Conservation (phyloP, 2,888 invertebrate species). For the Myopa testacea region DNA sequence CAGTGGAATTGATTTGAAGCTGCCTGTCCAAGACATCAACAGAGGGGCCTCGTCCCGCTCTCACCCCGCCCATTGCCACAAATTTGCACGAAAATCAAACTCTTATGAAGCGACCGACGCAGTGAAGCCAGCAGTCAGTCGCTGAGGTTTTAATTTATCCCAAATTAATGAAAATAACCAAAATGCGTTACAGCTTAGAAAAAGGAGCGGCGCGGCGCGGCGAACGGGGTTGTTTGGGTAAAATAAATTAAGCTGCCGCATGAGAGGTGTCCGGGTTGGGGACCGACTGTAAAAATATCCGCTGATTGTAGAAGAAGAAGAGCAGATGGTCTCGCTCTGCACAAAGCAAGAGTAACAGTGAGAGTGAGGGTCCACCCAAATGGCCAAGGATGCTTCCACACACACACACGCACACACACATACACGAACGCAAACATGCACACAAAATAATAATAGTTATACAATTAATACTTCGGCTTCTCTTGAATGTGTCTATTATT, state of each 20-base stretch:
- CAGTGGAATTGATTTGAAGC: slow-evolving; percentile 17
- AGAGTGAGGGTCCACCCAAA: slow-evolving; percentile 12
- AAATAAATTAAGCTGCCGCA: neutral
- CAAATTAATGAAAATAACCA: slow-evolving; percentile 65
- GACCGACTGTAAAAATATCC: slow-evolving; percentile 34
- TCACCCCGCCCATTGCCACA: neutral
- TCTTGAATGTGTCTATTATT: slow-evolving; percentile 40
- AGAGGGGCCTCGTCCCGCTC: neutral
- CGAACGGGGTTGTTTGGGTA: slow-evolving; percentile 23
- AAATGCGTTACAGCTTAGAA: slow-evolving; percentile 34
- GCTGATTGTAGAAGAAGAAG: slow-evolving; percentile 34
- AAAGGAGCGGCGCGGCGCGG: neutral
- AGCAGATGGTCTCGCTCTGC: slow-evolving; percentile 23
- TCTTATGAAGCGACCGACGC: slow-evolving; percentile 25
- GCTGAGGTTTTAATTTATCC: slow-evolving; percentile 66
- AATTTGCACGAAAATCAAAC: slow-evolving; percentile 31
- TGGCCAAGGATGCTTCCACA: slow-evolving; percentile 41
- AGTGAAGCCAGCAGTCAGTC: slow-evolving; percentile 41
- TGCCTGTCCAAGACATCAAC: slow-evolving; percentile 10
- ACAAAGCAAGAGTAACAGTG: neutral
- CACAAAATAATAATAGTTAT: slow-evolving; percentile 43
- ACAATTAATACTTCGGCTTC: slow-evolving; percentile 48
- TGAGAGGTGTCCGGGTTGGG: neutral
- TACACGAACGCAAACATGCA: slow-evolving; percentile 41
- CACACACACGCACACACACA: slow-evolving; percentile 33